These are phyloP conservation scores for Metridium senile DNA, from an alignment of 92 coral and sea anemone genomes.

Conservation along the genomic window DNA sequence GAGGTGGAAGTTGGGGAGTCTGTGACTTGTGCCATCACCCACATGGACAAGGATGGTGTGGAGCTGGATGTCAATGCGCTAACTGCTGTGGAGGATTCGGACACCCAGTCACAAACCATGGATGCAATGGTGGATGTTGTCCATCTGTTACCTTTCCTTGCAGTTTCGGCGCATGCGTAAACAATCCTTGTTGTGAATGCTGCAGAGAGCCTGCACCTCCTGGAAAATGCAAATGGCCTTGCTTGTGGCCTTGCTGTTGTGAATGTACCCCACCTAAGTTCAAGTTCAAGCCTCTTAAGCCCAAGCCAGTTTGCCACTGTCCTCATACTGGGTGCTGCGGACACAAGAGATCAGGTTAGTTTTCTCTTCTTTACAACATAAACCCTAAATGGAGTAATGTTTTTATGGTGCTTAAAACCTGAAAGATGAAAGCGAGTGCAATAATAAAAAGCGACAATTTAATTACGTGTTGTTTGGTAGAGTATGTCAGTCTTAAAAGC, in stretches of 20 bases:
- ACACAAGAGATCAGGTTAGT: constrained; percentile 30
- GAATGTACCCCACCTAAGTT: constrained; percentile 69
- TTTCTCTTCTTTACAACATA: too few species aligned
- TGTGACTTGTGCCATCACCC: constrained; percentile 54
- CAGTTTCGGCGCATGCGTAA: constrained; percentile 71
- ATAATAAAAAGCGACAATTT: too few species aligned
- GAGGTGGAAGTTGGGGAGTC: constrained; percentile 52
- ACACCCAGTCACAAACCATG: constrained; percentile 42
- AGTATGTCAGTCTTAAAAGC: too few species aligned
- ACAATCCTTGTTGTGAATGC: constrained; percentile 77
- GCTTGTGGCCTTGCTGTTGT: constrained; percentile 80
- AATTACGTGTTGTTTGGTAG: too few species aligned
- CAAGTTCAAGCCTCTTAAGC: constrained; percentile 73
- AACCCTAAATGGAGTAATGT: too few species aligned
- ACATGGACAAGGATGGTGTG: constrained; percentile 60
- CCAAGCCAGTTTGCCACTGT: constrained; percentile 79
- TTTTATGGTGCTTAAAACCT: too few species aligned
- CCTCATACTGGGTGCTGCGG: constrained; percentile 14
- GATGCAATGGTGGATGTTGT: constrained; percentile 62
- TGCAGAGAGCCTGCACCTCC: constrained; percentile 69
- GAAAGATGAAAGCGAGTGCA: too few species aligned
- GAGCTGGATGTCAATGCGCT: constrained; percentile 53
- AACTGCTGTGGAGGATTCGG: constrained; percentile 58
- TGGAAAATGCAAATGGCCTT: constrained; percentile 65
- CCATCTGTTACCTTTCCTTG: constrained; percentile 69